These are phyloP conservation scores for Diloba caeruleocephala DNA, from an alignment of 2,888 invertebrate species.

Conservation along the genomic window DNA sequence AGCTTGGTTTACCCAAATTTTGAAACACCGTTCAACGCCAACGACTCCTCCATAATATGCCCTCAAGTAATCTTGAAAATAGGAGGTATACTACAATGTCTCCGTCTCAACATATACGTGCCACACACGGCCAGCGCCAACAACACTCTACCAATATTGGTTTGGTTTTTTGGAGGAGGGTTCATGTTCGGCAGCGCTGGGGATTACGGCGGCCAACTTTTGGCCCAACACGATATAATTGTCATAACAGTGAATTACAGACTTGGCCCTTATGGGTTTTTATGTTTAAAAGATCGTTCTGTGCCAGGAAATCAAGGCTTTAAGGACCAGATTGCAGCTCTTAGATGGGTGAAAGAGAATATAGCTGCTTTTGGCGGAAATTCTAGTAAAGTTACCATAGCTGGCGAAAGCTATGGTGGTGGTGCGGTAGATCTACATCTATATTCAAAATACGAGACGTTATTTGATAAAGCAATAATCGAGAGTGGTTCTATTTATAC, in stretches of 20 bases:
- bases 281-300: constrained; percentile 68
- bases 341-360: constrained; percentile 72
- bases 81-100: constrained; percentile 62
- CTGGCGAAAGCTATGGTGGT: constrained; percentile 76
- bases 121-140: constrained; percentile 51
- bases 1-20: constrained; percentile 60
- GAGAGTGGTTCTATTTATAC: constrained; percentile 68
- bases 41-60: constrained; percentile 62
- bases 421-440: constrained; percentile 71
- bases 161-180: constrained; percentile 78
- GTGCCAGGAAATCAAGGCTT: constrained; percentile 73
- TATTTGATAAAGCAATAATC: constrained; percentile 69
- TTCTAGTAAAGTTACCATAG: constrained; percentile 66
- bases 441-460: constrained; percentile 59
- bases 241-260: constrained; percentile 71
- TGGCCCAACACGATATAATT: constrained; percentile 66
- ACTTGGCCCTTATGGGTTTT: constrained; percentile 76
- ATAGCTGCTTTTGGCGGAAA: constrained; percentile 75
- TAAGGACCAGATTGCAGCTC: constrained; percentile 71
- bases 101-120: constrained; percentile 63
- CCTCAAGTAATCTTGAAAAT: constrained; percentile 56
- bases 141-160: constrained; percentile 66
- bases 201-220: constrained; percentile 66
- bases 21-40: constrained; percentile 61
- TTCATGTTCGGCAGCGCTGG: constrained; percentile 67